Evolutionary conservation across 1,140 invertebrate species (phyloP).

Genomic region (Fopius arisanus): DNA sequence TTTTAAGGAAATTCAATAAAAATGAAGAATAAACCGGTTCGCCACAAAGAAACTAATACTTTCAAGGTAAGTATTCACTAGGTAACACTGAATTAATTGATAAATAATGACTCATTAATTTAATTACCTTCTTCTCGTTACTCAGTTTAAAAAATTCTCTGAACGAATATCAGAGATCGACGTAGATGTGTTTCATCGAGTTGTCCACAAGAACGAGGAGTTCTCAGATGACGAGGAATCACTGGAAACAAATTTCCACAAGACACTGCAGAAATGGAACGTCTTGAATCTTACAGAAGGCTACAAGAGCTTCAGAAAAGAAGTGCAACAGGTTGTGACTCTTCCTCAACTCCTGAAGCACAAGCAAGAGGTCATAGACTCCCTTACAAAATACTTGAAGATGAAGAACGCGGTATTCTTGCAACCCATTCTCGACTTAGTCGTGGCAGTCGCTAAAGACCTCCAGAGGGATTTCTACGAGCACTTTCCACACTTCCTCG

Average conservation of each 20-base stretch:
- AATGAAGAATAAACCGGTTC: constrained; percentile 80
- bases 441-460: constrained; percentile 85
- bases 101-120: constrained; percentile 12
- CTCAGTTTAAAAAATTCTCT: constrained; percentile 86
- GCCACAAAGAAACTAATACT: constrained; percentile 81
- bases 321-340: constrained; percentile 77
- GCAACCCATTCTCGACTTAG: constrained; percentile 82
- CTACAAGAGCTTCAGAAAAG: constrained; percentile 77
- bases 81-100: neutral
- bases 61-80: constrained; percentile 72
- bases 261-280: constrained; percentile 87
- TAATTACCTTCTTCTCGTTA: constrained; percentile 3
- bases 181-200: constrained; percentile 79
- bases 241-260: constrained; percentile 77
- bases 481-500: constrained; percentile 77
- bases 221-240: constrained; percentile 67
- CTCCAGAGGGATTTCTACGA: constrained; percentile 86
- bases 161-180: constrained; percentile 85
- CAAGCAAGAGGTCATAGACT: constrained; percentile 78
- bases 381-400: constrained; percentile 76
- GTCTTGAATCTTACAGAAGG: constrained; percentile 84
- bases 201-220: constrained; percentile 75
- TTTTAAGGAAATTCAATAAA: constrained; percentile 35
- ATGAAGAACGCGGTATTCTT: constrained; percentile 72
- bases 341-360: constrained; percentile 81